Base-by-base conservation (phyloP, 1,140 invertebrate genomes). In the Globodera rostochiensis region DNA sequence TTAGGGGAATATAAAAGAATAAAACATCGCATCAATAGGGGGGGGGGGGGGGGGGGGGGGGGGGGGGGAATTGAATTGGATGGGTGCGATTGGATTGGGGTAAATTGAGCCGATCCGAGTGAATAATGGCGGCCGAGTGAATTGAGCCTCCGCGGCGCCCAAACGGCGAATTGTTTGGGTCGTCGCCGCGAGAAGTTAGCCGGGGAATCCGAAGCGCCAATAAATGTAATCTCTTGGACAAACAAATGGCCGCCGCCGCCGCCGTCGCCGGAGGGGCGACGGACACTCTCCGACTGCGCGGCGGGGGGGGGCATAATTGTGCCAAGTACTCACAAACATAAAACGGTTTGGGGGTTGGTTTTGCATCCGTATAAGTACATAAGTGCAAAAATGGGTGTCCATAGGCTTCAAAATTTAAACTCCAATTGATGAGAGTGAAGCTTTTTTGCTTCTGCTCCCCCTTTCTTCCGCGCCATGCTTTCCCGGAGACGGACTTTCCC, bases 191-290 rank as follows among this genome's bases (percentile, higher is more conserved):
- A 71, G 69, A 71, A 71, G 46, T 36, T 36, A 36, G 69, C 9
- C 25, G 46, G 46, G 46, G 9, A 25, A 25, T 13, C 9, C 69
- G 46, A 71, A 71, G 69, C 69, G 21, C 69, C 69, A 71, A 71
- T 70, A 70, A 70, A 45, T 71, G 69, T 71, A 71, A 71, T 36
- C 69, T 19, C 69, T 71, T 71, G 25, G 69, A 71, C 69, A 71
- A 71, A 71, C 69, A 71, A 71, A 64, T 64, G 11, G 57, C 57
- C 57, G 57, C 13, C 50, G 50, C 50, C 50, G 50, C 50, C 50
- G 50, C 4, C 50, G 19, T 45, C 67, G 67, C n/a, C 67, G n/a
- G 67, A 71, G 69, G 46, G 69, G 69, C 9, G 36, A 7, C 25
- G 25, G 15, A 47, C 69, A 71, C 46, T 71, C 69, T 71, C 9